Evolutionary conservation across 1,140 invertebrate species (phyloP).

Genomic region (Zaprionus davidi): DNA sequence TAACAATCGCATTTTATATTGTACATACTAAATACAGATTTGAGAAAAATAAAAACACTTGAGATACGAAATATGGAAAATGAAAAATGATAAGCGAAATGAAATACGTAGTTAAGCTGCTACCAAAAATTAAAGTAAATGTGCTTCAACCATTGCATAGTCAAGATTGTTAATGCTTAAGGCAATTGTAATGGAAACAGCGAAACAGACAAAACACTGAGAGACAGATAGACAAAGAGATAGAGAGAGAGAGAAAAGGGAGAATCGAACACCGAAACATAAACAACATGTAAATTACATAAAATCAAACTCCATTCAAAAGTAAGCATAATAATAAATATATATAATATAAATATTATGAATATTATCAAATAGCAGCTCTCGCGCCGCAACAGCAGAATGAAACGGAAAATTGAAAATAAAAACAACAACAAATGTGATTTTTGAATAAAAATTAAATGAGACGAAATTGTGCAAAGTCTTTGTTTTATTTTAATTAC

Average conservation of each 20-base stretch:
- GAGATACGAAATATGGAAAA: conserved; percentile 7
- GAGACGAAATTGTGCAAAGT: conserved; percentile 39
- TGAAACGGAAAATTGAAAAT: conserved; percentile 21
- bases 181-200: conserved; percentile 28
- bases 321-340: conserved; percentile 54
- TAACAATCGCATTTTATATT: conserved; percentile 43
- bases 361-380: conserved; percentile 44
- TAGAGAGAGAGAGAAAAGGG: not conserved
- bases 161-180: conserved; percentile 78
- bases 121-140: conserved; percentile 49
- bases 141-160: conserved; percentile 71
- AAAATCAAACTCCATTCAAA: conserved; percentile 50
- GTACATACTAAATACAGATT: conserved; percentile 32
- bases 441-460: conserved; percentile 82
- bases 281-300: conserved; percentile 72
- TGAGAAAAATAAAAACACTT: conserved; percentile 13
- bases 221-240: conserved; percentile 13
- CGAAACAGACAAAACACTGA: conserved; percentile 23
- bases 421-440: conserved; percentile 75
- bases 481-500: not conserved
- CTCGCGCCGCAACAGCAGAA: conserved; percentile 46
- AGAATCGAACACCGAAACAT: conserved; percentile 49
- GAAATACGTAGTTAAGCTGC: conserved; percentile 45
- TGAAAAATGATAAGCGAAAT: conserved; percentile 5
- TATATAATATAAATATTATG: conserved; percentile 51